Evolutionary conservation across 2,113 vertebrate genomes (phyloP).

Genomic region (Bothrops jararaca): DNA sequence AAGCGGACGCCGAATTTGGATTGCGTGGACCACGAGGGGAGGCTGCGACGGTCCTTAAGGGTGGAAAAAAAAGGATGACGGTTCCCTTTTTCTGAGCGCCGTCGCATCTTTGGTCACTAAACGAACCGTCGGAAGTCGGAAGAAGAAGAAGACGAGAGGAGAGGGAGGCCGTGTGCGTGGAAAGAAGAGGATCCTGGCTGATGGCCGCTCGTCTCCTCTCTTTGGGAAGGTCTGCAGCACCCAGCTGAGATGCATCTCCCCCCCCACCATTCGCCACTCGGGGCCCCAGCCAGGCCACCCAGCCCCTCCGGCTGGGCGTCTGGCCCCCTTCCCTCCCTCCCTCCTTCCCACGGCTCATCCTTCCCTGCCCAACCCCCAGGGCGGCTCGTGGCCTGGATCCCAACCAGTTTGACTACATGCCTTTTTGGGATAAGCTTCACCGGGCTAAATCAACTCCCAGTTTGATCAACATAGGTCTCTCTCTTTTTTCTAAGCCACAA

Average conservation of each 20-base stretch:
- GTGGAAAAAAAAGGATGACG: neutral
- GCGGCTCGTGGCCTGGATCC: conserved; percentile 61
- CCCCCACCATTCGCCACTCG: no score
- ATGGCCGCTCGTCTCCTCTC: neutral
- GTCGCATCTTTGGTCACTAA: neutral
- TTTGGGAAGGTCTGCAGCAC: neutral
- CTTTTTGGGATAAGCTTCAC: conserved; percentile 60
- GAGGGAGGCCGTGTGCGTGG: neutral
- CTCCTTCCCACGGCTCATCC: conserved; percentile 60
- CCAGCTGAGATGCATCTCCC: neutral
- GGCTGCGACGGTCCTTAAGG: neutral
- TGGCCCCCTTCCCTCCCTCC: neutral
- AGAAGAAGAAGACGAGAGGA: no score
- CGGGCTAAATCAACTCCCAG: neutral
- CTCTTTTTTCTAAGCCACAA: neutral
- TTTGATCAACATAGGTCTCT: neutral
- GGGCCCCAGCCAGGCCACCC: neutral
- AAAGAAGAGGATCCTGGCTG: neutral
- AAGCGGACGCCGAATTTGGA: neutral
- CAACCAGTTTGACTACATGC: conserved; percentile 80
- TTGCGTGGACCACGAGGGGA: neutral
- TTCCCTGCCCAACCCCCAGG: conserved; percentile 66
- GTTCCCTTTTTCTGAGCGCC: accelerated
- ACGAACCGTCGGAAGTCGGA: no score
- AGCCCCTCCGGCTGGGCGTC: neutral